A percentile compares a stretch with the other conserved stretches of the same genome.
These are phyloP conservation scores for Incurvaria masculella DNA, from an alignment of 2,888 invertebrate species.

Conservation along the genomic window DNA sequence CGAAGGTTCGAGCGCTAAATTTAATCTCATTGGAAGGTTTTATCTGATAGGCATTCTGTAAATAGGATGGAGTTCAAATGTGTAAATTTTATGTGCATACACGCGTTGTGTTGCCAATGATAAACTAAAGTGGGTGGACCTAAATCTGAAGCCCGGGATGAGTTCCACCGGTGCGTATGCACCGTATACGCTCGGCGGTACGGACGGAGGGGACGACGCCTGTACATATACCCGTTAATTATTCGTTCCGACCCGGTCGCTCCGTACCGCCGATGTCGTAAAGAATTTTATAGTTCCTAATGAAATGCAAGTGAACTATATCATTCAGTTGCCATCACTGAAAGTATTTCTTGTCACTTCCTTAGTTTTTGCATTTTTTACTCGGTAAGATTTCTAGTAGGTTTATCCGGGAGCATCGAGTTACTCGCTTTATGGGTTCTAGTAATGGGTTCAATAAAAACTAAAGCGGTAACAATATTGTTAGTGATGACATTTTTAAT, in stretches of 20 bases:
- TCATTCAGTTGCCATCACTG: slow-evolving; percentile 54
- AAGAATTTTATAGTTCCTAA: slow-evolving; percentile 55
- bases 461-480: slow-evolving; percentile 33
- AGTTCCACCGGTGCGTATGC: too few species aligned
- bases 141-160: too few species aligned
- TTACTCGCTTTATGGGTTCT: slow-evolving; percentile 56
- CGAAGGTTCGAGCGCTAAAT: slow-evolving; percentile 3
- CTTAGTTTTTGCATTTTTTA: slow-evolving; percentile 55
- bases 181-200: too few species aligned
- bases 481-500: slow-evolving; percentile 48
- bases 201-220: slow-evolving; percentile 17
- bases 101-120: too few species aligned
- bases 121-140: too few species aligned
- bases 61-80: not conserved
- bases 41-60: not conserved
- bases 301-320: slow-evolving; percentile 53
- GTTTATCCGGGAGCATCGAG: slow-evolving; percentile 44
- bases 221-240: slow-evolving; percentile 35
- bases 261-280: slow-evolving; percentile 45
- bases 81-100: too few species aligned
- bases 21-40: slow-evolving; percentile 4
- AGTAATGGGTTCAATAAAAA: slow-evolving; percentile 42
- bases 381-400: slow-evolving; percentile 45
- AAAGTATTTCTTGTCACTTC: slow-evolving; percentile 54
- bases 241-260: slow-evolving; percentile 19